phyloP scores from a whole-genome alignment of 2,797 vertebrate genomes.

The Rhinogobio ventralis region DNA sequence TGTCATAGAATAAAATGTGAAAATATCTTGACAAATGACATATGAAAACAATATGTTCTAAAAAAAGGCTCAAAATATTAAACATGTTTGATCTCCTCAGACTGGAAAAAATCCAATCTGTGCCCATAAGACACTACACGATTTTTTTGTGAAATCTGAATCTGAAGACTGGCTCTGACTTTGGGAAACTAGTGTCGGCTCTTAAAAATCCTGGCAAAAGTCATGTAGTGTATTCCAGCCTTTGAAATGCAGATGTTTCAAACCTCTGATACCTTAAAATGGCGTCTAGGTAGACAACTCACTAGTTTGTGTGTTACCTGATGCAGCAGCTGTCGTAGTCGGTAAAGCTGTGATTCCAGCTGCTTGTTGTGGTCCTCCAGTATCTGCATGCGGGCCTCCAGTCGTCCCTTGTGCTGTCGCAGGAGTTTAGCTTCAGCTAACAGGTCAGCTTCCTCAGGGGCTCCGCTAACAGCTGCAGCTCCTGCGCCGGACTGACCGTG shows the following conservation, averaged over 20 bases:
- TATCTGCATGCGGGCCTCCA: constrained; percentile 97
- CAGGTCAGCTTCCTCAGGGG: constrained; percentile 89
- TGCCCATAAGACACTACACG: too few relatives aligned
- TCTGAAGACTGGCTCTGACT: not conserved
- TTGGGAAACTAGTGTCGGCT: not conserved
- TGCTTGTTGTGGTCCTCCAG: constrained; percentile 98
- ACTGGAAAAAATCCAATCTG: too few relatives aligned
- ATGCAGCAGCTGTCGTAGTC: constrained; percentile 92
- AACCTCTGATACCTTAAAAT: not conserved
- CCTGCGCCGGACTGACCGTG: constrained; percentile 76
- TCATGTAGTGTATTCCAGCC: not conserved
- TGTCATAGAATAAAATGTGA: too few relatives aligned
- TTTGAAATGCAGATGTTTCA: not conserved
- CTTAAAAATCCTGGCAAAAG: not conserved
- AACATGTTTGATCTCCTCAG: too few relatives aligned
- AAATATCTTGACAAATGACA: too few relatives aligned
- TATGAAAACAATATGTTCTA: too few relatives aligned
- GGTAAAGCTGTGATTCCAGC: constrained; percentile 94
- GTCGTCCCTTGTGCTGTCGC: constrained; percentile 94
- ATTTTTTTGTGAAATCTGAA: too few relatives aligned
- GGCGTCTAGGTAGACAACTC: not conserved
- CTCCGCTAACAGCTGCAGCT: constrained; percentile 68
- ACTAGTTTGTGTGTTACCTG: constrained; percentile 79
- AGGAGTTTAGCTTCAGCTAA: constrained; percentile 96
- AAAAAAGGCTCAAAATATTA: too few relatives aligned